Evolutionary conservation across 2,797 vertebrate genomes (phyloP).

Genomic region (Tarsius wallacei): DNA sequence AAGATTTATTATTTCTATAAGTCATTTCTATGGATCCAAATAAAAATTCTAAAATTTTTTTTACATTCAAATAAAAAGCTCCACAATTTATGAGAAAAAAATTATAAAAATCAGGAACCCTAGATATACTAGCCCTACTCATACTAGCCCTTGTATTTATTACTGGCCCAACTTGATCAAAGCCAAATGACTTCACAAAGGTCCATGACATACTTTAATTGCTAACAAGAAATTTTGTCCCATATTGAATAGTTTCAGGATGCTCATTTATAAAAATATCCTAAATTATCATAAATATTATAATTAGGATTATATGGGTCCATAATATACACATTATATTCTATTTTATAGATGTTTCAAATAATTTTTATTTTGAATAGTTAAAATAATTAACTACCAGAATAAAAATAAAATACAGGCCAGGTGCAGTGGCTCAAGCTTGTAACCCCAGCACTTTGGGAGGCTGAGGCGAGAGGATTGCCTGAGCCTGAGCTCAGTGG

Average conservation of each 20-base stretch:
- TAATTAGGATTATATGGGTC: not conserved
- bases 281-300: slow-evolving; percentile 37
- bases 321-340: not conserved
- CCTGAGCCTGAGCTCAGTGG: too few species aligned
- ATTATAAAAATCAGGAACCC: not conserved
- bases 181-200: not conserved
- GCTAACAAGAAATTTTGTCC: not conserved
- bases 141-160: not conserved
- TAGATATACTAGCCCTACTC: not conserved
- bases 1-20: not conserved
- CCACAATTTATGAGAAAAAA: slow-evolving; percentile 3
- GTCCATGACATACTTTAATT: slow-evolving; percentile 11
- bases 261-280: slow-evolving; percentile 45
- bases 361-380: slow-evolving; percentile 60
- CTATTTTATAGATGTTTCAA: slow-evolving; percentile 9
- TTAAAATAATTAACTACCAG: slow-evolving; percentile 55
- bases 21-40: slow-evolving; percentile 34
- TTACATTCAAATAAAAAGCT: slow-evolving; percentile 6
- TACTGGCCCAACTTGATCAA: slow-evolving; percentile 18
- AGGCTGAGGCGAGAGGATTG: too few species aligned
- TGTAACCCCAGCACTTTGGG: too few species aligned
- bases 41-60: slow-evolving; percentile 46
- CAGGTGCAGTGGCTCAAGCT: too few species aligned
- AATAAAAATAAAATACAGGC: slow-evolving; percentile 54
- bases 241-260: slow-evolving; percentile 13